A percentile compares a stretch with the other conserved stretches of the same genome.
phyloP scores from a whole-genome alignment of 1,140 invertebrate genomes.

The Nephila pilipes region DNA sequence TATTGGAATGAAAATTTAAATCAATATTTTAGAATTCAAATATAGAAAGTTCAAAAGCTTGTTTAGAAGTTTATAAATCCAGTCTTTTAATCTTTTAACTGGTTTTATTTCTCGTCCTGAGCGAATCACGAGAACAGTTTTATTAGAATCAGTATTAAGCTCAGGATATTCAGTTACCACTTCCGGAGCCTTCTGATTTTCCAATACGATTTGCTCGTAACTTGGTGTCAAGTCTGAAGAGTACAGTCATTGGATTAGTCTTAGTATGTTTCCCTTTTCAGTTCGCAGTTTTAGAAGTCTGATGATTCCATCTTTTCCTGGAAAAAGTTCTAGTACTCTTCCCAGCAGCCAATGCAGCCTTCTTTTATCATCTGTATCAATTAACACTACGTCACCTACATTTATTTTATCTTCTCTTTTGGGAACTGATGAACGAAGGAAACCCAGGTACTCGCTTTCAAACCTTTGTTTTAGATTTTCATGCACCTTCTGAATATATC shows the following conservation, averaged over 20 bases:
- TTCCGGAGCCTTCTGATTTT: background rate
- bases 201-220: background rate
- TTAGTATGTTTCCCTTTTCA: background rate
- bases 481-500: background rate
- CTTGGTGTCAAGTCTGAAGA: background rate
- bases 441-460: conserved; percentile 50
- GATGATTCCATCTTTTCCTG: background rate
- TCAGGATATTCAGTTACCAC: background rate
- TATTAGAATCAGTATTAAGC: background rate
- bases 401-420: conserved; percentile 30
- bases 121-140: background rate
- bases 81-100: background rate
- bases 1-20: background rate
- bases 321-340: background rate
- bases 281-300: background rate
- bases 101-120: background rate
- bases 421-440: conserved; percentile 43
- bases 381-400: background rate
- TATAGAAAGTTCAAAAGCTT: background rate
- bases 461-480: no score
- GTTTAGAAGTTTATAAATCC: background rate
- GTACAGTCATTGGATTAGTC: background rate
- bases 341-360: background rate
- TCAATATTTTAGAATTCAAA: background rate
- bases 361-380: background rate